phyloP scores from a whole-genome alignment of 2,888 invertebrate genomes.

The Scotopteryx bipunctaria region DNA sequence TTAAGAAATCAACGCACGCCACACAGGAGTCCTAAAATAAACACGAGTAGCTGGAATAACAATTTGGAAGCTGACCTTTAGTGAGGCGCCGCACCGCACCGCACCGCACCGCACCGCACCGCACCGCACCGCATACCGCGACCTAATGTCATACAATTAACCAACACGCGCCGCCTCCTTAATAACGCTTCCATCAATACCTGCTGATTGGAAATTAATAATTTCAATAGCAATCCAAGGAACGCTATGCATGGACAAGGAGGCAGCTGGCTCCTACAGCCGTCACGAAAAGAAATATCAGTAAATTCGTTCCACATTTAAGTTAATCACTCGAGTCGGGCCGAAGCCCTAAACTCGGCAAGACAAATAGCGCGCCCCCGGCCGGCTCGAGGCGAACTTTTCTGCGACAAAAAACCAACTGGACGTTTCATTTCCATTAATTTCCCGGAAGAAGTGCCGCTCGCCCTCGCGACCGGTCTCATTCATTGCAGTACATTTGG shows the following conservation, averaged over 20 bases:
- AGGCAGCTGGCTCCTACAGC: neutral
- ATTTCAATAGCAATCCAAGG: neutral
- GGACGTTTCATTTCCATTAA: constrained; percentile 10
- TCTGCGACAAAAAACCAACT: constrained; percentile 10
- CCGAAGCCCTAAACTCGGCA: constrained; percentile 11
- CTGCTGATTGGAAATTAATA: constrained; percentile 14
- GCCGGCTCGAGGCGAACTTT: neutral
- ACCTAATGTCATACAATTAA: constrained; percentile 25
- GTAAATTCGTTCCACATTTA: neutral
- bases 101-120: constrained; percentile 16
- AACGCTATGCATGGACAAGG: neutral
- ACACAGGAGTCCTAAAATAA: no score
- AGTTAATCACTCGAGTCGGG: constrained; percentile 4
- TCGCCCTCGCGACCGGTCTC: neutral
- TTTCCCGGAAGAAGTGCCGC: constrained; percentile 6
- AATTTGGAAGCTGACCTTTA: constrained; percentile 32
- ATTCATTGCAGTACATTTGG: neutral
- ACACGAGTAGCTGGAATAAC: constrained; percentile 4
- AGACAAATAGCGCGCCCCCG: constrained; percentile 13
- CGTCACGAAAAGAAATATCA: neutral
- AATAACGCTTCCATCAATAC: neutral
- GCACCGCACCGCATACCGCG: neutral
- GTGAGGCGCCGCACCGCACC: constrained; percentile 17
- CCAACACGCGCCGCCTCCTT: neutral
- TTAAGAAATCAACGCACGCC: no score